Base-by-base conservation (phyloP, 1,140 invertebrate species). In the Zophobas morio region DNA sequence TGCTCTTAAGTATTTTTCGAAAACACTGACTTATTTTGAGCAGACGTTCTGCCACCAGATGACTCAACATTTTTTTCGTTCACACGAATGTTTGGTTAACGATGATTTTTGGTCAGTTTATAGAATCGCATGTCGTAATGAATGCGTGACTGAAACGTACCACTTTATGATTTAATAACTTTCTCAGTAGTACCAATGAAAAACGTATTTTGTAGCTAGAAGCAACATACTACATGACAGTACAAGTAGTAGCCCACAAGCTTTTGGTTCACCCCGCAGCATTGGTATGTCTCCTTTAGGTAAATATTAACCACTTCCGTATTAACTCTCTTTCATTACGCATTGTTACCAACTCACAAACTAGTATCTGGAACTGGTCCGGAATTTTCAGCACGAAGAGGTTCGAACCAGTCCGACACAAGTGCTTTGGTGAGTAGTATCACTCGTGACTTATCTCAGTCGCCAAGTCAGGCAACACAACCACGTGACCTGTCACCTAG, bases 371-470 rank as follows among this genome's bases (percentile, higher is more conserved):
- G 85, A 46, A 79, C 79, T 56, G 81, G 81, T 53, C 86, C 82
- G 33, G 87, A 88, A 85, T 73, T 66, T 57, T 89, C 87, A 8
- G 87, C 87, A 79, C 85, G 89, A 75, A 84, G 90, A 36, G 89
- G 89, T 66, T 91, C 90, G 5, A 90, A 90, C 8, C 90, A 91
- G 80, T 92, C 90, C 78, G 91, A 93, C 80, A 92, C 91, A 37
- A 91, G 90, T 85, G 91, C 90, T 73, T 85, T 92, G 79, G 89
- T 92, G 2, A 82, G 82, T 77, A 83, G 81, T 49, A 37, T 83
- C 36, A 82, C 82, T 6, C 77, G 78, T 51, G 82, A 82, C 49
- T 57, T 81, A 74, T 74, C 60, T 35, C 81, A 83, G 60, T 91
- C 90, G 1, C 88, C 88, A 20, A 88, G 87, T 79, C 86, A 87